Percentiles rank a stretch among this genome's conserved stretches.
phyloP scores from a whole-genome alignment of 2,113 vertebrate species.

The Gobio gobio region DNA sequence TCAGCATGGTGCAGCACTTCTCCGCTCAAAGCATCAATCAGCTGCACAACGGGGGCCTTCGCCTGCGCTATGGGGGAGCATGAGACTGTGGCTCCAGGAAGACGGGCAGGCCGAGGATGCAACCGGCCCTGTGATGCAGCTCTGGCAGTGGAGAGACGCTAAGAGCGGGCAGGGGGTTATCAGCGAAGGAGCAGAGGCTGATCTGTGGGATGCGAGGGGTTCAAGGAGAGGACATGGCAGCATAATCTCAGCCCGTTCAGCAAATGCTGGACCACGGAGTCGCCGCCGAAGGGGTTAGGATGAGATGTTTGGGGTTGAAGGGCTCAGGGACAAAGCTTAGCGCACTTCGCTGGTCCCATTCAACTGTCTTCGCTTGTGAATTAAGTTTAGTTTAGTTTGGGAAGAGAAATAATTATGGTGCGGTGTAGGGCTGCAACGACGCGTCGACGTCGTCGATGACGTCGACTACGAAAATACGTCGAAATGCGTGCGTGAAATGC shows the following conservation, averaged over 20 bases:
- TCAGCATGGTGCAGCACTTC: constrained; percentile 42
- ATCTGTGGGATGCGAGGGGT: constrained; percentile 15
- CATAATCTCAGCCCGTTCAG: not conserved
- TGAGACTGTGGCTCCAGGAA: constrained; percentile 19
- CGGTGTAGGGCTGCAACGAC: too few species aligned
- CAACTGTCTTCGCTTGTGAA: not conserved
- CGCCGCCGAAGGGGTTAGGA: not conserved
- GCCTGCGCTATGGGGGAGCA: constrained; percentile 24
- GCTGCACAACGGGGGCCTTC: constrained; percentile 22
- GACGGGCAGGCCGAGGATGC: constrained; percentile 5
- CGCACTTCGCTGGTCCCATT: not conserved
- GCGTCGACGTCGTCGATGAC: too few species aligned
- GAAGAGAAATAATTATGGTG: not conserved
- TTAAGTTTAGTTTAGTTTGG: not conserved
- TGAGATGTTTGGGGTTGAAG: constrained; percentile 1
- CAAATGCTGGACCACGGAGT: not conserved
- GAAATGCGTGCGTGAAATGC: too few species aligned
- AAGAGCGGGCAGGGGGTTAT: constrained; percentile 42
- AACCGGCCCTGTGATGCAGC: not conserved
- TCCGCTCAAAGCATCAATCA: constrained; percentile 43
- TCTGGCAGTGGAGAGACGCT: constrained; percentile 19
- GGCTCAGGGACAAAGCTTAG: not conserved
- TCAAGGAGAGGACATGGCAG: constrained; percentile 29
- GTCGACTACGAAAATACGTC: too few species aligned
- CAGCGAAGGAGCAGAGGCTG: constrained; percentile 36